Base-by-base conservation (phyloP, 2,797 vertebrate species). In the Botia kubotai region DNA sequence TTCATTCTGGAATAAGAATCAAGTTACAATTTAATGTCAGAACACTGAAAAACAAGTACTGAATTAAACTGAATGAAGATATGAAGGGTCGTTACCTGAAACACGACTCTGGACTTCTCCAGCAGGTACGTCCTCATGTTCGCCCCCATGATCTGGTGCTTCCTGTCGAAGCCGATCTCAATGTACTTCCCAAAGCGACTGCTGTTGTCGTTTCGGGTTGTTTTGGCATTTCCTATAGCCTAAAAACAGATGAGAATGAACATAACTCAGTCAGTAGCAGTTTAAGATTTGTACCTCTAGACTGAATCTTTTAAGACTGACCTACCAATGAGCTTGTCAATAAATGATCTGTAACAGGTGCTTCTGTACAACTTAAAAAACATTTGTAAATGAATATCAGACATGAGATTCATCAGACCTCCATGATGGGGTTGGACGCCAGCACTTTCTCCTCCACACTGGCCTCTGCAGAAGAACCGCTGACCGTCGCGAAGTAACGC, bases 151-250 rank as follows among this genome's bases (percentile, higher is more conserved):
- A 99, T 99, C 80, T 93, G 92, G 79, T 95, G 92, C 52, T 94
- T 93, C 86, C 93, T 95, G 89, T 99, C 96, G 86, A 99, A 99
- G 3, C 96, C 97, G 75, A 99, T 99, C 87, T 98, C 96, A 69
- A 99, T 98, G 87, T 98, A 99, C 84, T 99, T 99, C 77, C 98
- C 98, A 91, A 99, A 99, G 72, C 98, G 97, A 88, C 98, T 99
- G 92, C 98, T 99, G 89, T 99, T 99, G 92, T 99, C 98, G 62
- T 99, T 99, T 86, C 97, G 94, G 21, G 96, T 99, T 6, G 98
- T 99, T 90, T 97, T 98, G 80, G 98, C 98, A 87, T 99, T 99
- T 82, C 98, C 98, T 78, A 99, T 95, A 39, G 98, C 97, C 98
- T 99, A 57, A 13, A 60, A 0, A 58, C n/a, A 77, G n/a, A 57